Percentiles rank a stretch among this genome's conserved stretches.
These are phyloP conservation scores for Scolanthus callimorphus DNA, from an alignment of 92 coral and sea anemone genomes.

Conservation along the genomic window DNA sequence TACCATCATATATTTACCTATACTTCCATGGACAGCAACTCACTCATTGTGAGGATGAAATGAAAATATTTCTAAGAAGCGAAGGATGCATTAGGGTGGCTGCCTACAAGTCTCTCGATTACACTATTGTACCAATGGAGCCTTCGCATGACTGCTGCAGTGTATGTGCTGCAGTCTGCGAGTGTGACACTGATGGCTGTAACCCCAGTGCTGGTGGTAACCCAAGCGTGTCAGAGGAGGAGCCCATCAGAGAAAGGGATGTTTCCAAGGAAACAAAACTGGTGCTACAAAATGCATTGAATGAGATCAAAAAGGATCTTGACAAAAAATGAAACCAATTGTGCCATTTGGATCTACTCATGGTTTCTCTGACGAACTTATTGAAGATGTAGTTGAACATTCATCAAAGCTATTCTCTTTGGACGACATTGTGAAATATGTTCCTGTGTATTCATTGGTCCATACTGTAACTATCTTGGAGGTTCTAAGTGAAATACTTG, in stretches of 20 bases:
- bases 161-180: too few relatives aligned
- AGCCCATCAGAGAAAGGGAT: background rate
- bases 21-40: too few relatives aligned
- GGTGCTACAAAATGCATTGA: slow-evolving; percentile 1
- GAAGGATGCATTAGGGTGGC: too few relatives aligned
- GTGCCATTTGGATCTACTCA: background rate
- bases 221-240: background rate
- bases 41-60: too few relatives aligned
- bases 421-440: slow-evolving; percentile 1
- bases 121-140: too few relatives aligned
- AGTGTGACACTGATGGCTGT: background rate
- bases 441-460: background rate
- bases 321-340: background rate
- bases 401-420: background rate
- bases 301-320: background rate
- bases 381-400: background rate
- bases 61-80: too few relatives aligned
- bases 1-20: too few relatives aligned
- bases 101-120: too few relatives aligned
- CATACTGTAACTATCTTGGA: slow-evolving; percentile 4
- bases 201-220: background rate
- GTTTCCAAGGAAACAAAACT: background rate
- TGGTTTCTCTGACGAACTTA: slow-evolving; percentile 3
- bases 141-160: too few relatives aligned
- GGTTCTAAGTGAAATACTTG: too few relatives aligned